Evolutionary conservation across 2,888 invertebrate genomes (phyloP).

Genomic region (Drosophila pseudotakahashii): DNA sequence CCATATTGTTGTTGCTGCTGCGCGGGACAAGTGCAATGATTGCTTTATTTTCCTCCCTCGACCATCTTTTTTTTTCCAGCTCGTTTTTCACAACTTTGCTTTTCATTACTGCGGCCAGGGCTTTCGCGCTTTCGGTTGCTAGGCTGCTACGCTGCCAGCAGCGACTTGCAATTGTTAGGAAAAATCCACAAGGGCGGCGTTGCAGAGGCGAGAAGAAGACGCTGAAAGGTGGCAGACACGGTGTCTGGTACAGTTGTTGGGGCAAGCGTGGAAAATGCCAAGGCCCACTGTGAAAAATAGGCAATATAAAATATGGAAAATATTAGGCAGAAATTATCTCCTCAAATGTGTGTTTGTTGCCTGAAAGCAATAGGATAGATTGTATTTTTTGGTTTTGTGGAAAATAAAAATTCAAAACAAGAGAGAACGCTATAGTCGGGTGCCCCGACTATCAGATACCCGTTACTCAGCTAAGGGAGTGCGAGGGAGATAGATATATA

Average conservation of each 20-base stretch:
- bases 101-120: conserved; percentile 55
- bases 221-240: conserved; percentile 41
- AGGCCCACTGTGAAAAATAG: neutral
- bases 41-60: conserved; percentile 51
- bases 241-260: conserved; percentile 46
- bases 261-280: conserved; percentile 16
- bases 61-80: conserved; percentile 15
- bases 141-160: conserved; percentile 39
- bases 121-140: conserved; percentile 37
- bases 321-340: too few relatives aligned
- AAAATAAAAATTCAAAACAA: too few relatives aligned
- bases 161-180: conserved; percentile 40
- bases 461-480: too few relatives aligned
- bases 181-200: conserved; percentile 36
- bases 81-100: conserved; percentile 54
- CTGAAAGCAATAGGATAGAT: too few relatives aligned
- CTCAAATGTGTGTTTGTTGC: too few relatives aligned
- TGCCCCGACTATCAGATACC: too few relatives aligned
- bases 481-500: too few relatives aligned
- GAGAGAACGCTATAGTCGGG: too few relatives aligned
- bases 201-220: conserved; percentile 23
- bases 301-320: neutral
- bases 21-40: conserved; percentile 67
- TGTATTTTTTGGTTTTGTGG: too few relatives aligned
- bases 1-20: conserved; percentile 34